These are phyloP conservation scores for Tinamus guttatus DNA, from an alignment of 2,113 vertebrate genomes.

Conservation along the genomic window DNA sequence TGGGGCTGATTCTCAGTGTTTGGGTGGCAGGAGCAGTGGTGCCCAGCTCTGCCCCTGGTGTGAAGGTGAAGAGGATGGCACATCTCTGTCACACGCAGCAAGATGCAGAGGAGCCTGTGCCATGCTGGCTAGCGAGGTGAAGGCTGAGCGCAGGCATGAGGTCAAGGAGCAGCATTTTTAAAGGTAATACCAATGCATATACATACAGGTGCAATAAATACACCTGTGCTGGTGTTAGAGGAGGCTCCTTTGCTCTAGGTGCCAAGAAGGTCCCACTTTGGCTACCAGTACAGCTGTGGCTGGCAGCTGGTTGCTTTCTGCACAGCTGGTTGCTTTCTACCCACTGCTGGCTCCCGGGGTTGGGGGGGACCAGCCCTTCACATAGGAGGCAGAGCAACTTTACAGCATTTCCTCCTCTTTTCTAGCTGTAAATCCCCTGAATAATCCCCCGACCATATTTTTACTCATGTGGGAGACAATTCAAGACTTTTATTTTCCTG, in stretches of 20 bases:
- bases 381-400: neutral
- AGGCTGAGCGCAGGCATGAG: neutral
- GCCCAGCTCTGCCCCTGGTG: neutral
- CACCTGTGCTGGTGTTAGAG: fast-evolving
- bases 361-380: neutral
- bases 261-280: neutral
- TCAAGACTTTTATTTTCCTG: neutral
- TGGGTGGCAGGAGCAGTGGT: neutral
- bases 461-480: neutral
- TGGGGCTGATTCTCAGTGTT: neutral
- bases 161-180: neutral
- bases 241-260: neutral
- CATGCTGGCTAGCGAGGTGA: neutral
- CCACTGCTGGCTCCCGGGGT: too few species aligned
- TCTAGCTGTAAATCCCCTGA: neutral
- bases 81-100: too few species aligned
- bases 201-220: neutral
- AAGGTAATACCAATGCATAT: neutral
- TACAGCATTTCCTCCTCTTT: neutral
- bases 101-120: neutral
- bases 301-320: too few species aligned
- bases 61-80: too few species aligned
- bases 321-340: too few species aligned
- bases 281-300: too few species aligned
- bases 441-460: neutral